These are phyloP conservation scores for Teleogryllus occipitalis DNA, from an alignment of 1,140 invertebrate genomes.

Conservation along the genomic window DNA sequence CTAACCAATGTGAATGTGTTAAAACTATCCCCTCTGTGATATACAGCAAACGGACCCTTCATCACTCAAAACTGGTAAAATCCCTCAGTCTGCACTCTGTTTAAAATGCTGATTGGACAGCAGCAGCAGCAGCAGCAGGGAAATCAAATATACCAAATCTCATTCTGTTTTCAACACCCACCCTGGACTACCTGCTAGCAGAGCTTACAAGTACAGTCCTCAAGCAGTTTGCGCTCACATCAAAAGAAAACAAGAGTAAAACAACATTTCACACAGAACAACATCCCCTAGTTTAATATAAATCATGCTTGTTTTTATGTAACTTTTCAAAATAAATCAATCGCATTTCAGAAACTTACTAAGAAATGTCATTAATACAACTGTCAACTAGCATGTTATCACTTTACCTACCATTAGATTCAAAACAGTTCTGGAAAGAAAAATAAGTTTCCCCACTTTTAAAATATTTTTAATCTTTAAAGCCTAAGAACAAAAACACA, in stretches of 20 bases:
- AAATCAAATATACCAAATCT: background rate
- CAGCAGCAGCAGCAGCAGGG: background rate
- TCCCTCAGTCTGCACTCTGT: background rate
- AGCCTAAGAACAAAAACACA: background rate
- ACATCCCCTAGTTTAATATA: slow-evolving; percentile 5
- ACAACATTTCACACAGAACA: background rate
- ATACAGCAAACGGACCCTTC: background rate
- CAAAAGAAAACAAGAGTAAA: background rate
- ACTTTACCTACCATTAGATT: background rate
- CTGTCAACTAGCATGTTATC: background rate
- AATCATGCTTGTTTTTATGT: slow-evolving; percentile 1
- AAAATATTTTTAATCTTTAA: background rate
- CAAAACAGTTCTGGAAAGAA: slow-evolving; percentile 4
- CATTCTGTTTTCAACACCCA: background rate
- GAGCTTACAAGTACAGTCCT: background rate
- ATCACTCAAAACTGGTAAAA: background rate
- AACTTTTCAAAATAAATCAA: background rate
- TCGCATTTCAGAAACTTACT: background rate
- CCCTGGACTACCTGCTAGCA: background rate
- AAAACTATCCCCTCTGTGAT: background rate
- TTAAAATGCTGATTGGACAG: background rate
- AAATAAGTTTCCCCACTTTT: background rate
- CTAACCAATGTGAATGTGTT: slow-evolving; percentile 4
- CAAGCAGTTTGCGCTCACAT: background rate
- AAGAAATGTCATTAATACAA: background rate